Conservation (phyloP, 1,140 invertebrate genomes). For the Calliphora vicina region DNA sequence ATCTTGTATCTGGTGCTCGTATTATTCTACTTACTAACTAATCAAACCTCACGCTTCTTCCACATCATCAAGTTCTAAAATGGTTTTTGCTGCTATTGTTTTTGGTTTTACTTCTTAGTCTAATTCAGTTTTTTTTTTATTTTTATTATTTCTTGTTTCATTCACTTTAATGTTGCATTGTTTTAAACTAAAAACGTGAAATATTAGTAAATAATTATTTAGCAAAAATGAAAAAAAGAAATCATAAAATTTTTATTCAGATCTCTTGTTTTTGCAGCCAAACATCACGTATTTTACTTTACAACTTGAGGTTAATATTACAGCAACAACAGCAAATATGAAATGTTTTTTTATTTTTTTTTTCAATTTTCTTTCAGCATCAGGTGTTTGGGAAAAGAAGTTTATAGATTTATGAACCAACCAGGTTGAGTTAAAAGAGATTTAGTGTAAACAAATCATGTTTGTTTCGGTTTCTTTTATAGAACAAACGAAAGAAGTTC, state of each 20-base stretch:
- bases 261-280: background rate
- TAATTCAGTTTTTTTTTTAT: background rate
- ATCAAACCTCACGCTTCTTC: background rate
- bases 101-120: background rate
- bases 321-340: background rate
- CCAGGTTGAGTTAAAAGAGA: background rate
- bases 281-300: background rate
- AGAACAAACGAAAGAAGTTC: too few species aligned
- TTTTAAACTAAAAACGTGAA: constrained; percentile 14
- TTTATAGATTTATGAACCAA: background rate
- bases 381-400: background rate
- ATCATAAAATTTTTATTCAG: background rate
- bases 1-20: background rate
- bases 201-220: constrained; percentile 16
- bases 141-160: too few species aligned
- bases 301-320: background rate
- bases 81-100: background rate
- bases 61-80: background rate
- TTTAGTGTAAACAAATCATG: too few species aligned
- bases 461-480: too few species aligned
- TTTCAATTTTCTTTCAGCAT: background rate
- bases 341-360: too few species aligned
- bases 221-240: background rate
- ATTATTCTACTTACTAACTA: background rate
- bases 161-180: background rate